Percentiles rank a stretch among this genome's conserved stretches.
These are phyloP conservation scores for Nibea coibor DNA, from an alignment of 2,113 vertebrate genomes.

Conservation along the genomic window DNA sequence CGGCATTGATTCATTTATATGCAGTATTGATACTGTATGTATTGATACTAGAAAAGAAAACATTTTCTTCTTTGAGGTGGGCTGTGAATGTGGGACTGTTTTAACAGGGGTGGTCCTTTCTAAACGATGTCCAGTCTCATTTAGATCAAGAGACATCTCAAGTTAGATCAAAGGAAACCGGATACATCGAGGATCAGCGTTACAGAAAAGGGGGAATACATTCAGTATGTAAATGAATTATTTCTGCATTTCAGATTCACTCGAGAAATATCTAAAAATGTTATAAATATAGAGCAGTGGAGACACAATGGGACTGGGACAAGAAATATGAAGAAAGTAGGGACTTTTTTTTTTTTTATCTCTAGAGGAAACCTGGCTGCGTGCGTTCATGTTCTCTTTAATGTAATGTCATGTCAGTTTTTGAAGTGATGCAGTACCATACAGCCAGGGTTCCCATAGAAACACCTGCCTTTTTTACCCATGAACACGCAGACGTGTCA, in stretches of 20 bases:
- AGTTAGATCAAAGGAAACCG: conserved; percentile 64
- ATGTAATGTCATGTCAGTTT: conserved; percentile 43
- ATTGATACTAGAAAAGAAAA: neutral
- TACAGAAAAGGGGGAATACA: conserved; percentile 42
- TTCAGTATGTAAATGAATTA: conserved; percentile 67
- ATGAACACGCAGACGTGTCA: conserved; percentile 29
- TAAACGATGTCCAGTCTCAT: conserved; percentile 55
- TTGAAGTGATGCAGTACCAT: conserved; percentile 16
- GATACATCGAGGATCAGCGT: conserved; percentile 29
- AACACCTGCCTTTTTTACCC: conserved; percentile 37
- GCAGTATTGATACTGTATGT: too few relatives aligned
- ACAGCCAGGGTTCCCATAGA: conserved; percentile 56
- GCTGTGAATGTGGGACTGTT: neutral
- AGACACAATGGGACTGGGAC: conserved; percentile 12
- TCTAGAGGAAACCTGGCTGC: conserved; percentile 45
- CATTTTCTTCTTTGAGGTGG: conserved; percentile 23
- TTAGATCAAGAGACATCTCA: conserved; percentile 67
- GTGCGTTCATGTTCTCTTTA: conserved; percentile 31
- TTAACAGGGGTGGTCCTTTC: conserved; percentile 38
- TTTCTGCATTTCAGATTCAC: conserved; percentile 59
- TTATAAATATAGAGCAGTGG: conserved; percentile 22
- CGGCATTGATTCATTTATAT: too few relatives aligned
- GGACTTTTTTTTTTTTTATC: conserved; percentile 1
- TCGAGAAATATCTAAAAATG: conserved; percentile 39
- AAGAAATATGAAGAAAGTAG: conserved; percentile 13